Evolutionary conservation across 2,113 vertebrate species (phyloP), one percentile per base, ranked within the genome.

Genomic region (Heteronetta atricapilla): DNA sequence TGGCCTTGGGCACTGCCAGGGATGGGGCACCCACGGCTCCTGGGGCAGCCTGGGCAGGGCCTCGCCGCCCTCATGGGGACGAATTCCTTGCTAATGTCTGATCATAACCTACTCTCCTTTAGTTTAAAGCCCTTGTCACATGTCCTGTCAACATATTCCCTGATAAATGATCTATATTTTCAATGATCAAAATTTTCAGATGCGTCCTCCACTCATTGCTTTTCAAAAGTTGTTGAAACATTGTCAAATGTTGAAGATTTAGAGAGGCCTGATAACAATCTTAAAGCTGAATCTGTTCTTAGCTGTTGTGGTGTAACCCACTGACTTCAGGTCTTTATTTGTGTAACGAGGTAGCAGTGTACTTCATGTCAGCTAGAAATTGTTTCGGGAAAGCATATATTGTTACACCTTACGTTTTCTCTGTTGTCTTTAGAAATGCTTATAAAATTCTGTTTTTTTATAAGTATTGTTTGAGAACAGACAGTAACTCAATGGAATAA

Each of bases 381-480:
- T 34, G 20, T 82, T 34, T 40, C 34, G 7, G 26, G 7, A 56
- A 74, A 78, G 34, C 2, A 8, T 3, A 10, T 6, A 2, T 0
- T 21, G 64, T 82, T 50, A 13, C 5, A 29, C 33, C 10, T 25
- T 44, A 25, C 0, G 29, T 66, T 53, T 46, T 11, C 1, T 68
- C 33, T 25, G 11, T 60, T 88, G 48, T 50, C 29, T 52, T 52
- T 2, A 20, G 1, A 86, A 58, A 19, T 29, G 46, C 13, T 64
- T 42, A 26, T 4, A 31, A 22, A 22, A 21, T 44, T 52, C 50
- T 42, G 10, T 56, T 75, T 55, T 55, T 21, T 74, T 72, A 46
- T 29, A 46, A 88, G 34, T 19, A 76, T 15, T 52, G 7, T 38
- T 6, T 33, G 48, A 36, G 46, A 66, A 64, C 68, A 86, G n/a